Evolutionary conservation across 2,113 vertebrate species (phyloP).

Genomic region (Gopherus flavomarginatus): DNA sequence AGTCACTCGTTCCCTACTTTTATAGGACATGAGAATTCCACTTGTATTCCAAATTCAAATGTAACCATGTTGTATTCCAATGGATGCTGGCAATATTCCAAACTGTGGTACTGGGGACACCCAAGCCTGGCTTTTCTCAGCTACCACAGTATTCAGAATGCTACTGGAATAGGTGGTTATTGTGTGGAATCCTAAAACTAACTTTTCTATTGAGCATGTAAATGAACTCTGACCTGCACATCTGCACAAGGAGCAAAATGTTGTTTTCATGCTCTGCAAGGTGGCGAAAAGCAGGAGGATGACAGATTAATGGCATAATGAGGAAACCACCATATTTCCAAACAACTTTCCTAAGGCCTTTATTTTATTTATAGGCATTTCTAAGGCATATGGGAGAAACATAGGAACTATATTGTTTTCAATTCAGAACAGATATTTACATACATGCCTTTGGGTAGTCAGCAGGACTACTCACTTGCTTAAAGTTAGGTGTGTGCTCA

Average conservation of each 20-base stretch:
- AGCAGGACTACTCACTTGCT: neutral
- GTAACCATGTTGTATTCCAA: constrained; percentile 64
- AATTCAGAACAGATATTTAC: neutral
- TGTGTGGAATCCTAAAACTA: neutral
- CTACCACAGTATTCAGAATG: constrained; percentile 18
- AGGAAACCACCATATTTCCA: neutral
- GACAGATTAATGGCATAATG: neutral
- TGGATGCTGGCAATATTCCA: constrained; percentile 18
- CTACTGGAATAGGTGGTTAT: neutral
- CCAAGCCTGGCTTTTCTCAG: constrained; percentile 20
- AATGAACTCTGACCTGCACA: constrained; percentile 1
- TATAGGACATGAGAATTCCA: constrained; percentile 68
- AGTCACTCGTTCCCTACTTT: constrained; percentile 73
- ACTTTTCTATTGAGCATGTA: neutral
- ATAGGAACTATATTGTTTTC: neutral
- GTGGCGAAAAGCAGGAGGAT: neutral
- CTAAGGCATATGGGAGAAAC: neutral
- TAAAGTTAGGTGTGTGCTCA: neutral
- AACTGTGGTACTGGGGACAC: constrained; percentile 1
- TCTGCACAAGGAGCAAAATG: neutral
- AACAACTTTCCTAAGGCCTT: neutral
- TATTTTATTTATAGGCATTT: neutral
- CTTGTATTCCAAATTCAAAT: constrained; percentile 68
- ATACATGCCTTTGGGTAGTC: neutral
- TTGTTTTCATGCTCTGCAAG: constrained; percentile 4